Base-by-base conservation (phyloP, 2,888 invertebrate species). In the Deladenus siricidicola region DNA sequence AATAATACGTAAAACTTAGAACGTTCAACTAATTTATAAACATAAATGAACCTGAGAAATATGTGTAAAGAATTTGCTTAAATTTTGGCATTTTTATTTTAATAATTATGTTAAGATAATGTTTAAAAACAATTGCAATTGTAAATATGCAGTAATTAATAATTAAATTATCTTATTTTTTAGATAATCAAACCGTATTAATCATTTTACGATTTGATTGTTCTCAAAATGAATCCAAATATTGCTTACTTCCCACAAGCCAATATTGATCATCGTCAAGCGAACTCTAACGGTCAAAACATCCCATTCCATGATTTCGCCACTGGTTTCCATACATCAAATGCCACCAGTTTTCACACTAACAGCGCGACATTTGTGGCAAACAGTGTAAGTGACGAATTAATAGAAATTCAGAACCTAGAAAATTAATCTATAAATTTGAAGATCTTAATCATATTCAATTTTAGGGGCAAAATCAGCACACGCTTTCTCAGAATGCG, bases 201-300 rank as follows among this genome's bases (percentile, higher is more conserved):
- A n/a, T 34, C 28, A 53, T 28, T 55, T 45, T 26, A 28, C 24
- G 21, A 24, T 21, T 4, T 34, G 19, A 24, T 45, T n/a, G 4
- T 24, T 19, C 30, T 57, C 26, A 24, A 50, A 34, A 62, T 62
- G 62, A 54, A 62, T 29, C 54, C 55, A 19, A 62, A 62, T 42
- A 62, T 62, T 26, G 43, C 62, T 26, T 63, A 63, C 50, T 64
- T 66, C 23, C 57, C 63, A 23, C 50, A 26, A 30, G 30, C 56
- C 10, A 56, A 66, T 19, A 42, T 58, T 43, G 56, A 30, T n/a
- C 57, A 58, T 4, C 24, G 56, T 3, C 58, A 58, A 34, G 17
- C 53, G 8, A 54, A 53, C 26, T n/a, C n/a, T n/a, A 49, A 50
- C 39, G 47, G 48, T 19, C 64, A 60, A 34, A 34, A 60, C 48